Conservation (phyloP, 2,113 vertebrate genomes). For the Nanorana parkeri region DNA sequence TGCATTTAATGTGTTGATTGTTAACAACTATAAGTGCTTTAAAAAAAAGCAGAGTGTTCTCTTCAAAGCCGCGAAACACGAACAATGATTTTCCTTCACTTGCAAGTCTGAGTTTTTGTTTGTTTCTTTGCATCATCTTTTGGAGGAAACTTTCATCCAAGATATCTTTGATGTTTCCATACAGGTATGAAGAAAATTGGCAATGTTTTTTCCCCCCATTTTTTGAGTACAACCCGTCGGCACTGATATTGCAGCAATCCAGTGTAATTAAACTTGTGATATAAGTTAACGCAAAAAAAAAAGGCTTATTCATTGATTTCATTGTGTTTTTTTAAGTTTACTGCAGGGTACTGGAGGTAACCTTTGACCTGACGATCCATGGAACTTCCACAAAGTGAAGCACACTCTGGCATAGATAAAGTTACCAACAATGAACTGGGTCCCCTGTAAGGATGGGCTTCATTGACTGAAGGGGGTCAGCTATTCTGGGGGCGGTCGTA, state of each 20-base stretch:
- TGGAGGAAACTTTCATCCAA: constrained; percentile 62
- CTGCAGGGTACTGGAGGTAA: constrained; percentile 56
- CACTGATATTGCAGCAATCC: constrained; percentile 63
- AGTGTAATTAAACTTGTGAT: constrained; percentile 64
- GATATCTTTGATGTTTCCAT: constrained; percentile 62
- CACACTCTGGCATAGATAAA: constrained; percentile 67
- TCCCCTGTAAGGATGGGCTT: constrained; percentile 55
- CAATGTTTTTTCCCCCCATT: background rate
- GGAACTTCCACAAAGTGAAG: constrained; percentile 57
- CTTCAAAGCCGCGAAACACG: constrained; percentile 62
- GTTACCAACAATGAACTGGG: constrained; percentile 65
- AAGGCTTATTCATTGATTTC: constrained; percentile 27
- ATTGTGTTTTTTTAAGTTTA: constrained; percentile 45
- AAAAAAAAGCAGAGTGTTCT: constrained; percentile 64
- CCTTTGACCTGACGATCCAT: constrained; percentile 58
- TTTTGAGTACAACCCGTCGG: constrained; percentile 60
- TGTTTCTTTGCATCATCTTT: constrained; percentile 57
- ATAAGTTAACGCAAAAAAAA: constrained; percentile 24
- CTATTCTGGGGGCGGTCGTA: constrained; percentile 87
- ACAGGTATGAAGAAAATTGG: constrained; percentile 57
- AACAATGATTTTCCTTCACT: constrained; percentile 54
- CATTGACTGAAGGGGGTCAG: constrained; percentile 55
- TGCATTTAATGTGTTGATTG: constrained; percentile 65
- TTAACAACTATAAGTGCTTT: constrained; percentile 68
- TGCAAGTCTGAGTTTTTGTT: constrained; percentile 61